These are phyloP conservation scores for Aratinga solstitialis DNA, from an alignment of 2,797 vertebrate genomes.

Conservation along the genomic window DNA sequence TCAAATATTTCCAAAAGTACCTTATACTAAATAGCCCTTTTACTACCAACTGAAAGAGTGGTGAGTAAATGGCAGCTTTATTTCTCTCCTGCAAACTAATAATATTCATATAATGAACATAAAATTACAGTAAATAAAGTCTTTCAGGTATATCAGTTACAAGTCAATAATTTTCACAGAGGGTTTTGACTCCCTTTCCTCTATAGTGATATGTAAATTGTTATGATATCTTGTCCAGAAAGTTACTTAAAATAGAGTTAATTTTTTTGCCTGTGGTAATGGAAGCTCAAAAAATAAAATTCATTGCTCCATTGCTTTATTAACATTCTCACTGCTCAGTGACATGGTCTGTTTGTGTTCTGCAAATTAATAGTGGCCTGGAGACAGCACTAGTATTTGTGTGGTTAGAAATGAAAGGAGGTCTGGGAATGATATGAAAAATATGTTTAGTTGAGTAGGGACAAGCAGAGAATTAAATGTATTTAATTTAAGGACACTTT, in stretches of 20 bases:
- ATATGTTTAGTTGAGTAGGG: slow-evolving; percentile 26
- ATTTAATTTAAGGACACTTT: slow-evolving; percentile 11
- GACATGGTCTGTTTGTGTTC: background rate
- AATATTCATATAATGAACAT: background rate
- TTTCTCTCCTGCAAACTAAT: background rate
- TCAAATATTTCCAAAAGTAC: background rate
- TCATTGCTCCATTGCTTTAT: background rate
- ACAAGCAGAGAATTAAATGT: background rate
- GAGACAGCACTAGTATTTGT: slow-evolving; percentile 23
- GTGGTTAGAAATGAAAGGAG: slow-evolving; percentile 15
- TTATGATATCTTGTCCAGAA: background rate
- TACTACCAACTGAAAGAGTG: background rate
- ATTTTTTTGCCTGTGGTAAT: background rate
- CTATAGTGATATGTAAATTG: background rate
- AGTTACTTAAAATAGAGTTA: background rate
- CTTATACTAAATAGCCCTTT: background rate
- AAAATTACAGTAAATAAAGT: background rate
- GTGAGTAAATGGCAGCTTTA: background rate
- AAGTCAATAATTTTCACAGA: background rate
- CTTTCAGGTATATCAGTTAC: background rate
- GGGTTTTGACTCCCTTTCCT: background rate
- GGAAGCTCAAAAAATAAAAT: background rate
- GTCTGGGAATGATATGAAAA: slow-evolving; percentile 30
- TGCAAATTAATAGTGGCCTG: slow-evolving; percentile 40
- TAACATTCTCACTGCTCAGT: background rate